phyloP scores from a whole-genome alignment of 2,113 vertebrate species.

The Zapus hudsonius region DNA sequence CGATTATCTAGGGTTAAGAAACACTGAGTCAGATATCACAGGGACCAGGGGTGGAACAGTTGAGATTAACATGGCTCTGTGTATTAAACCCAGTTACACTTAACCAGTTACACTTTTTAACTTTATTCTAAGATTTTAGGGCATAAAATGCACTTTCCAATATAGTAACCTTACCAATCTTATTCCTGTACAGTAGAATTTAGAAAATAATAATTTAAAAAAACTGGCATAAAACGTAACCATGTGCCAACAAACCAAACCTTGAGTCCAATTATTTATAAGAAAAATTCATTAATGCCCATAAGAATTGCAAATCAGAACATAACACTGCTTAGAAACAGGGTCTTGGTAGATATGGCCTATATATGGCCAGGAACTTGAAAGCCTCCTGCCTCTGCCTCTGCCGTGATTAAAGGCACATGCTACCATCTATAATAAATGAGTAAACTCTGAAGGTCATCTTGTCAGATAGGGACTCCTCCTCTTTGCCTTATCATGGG shows the following conservation, averaged over 20 bases:
- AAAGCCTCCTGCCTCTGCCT: too few relatives aligned
- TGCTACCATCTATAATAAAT: background rate
- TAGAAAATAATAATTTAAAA: constrained; percentile 37
- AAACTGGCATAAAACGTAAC: background rate
- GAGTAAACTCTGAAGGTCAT: background rate
- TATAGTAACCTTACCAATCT: background rate
- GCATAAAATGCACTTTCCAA: constrained; percentile 13
- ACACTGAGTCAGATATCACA: constrained; percentile 23
- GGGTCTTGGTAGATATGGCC: too few relatives aligned
- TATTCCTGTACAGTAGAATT: background rate
- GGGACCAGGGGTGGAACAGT: background rate
- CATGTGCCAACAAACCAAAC: background rate
- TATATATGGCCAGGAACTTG: too few relatives aligned
- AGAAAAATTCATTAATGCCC: background rate
- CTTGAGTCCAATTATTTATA: constrained; percentile 31
- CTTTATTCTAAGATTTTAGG: background rate
- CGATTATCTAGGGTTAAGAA: constrained; percentile 91
- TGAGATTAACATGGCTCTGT: background rate
- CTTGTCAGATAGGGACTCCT: background rate
- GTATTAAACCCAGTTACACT: background rate
- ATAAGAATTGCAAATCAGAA: background rate
- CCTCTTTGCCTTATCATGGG: background rate
- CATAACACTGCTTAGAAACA: too few relatives aligned
- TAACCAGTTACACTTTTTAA: background rate
- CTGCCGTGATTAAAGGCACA: too few relatives aligned